Evolutionary conservation across 2,113 vertebrate species (phyloP), one percentile per base, ranked within the genome.

Genomic region (Hypocryptadius cinnamomeus): DNA sequence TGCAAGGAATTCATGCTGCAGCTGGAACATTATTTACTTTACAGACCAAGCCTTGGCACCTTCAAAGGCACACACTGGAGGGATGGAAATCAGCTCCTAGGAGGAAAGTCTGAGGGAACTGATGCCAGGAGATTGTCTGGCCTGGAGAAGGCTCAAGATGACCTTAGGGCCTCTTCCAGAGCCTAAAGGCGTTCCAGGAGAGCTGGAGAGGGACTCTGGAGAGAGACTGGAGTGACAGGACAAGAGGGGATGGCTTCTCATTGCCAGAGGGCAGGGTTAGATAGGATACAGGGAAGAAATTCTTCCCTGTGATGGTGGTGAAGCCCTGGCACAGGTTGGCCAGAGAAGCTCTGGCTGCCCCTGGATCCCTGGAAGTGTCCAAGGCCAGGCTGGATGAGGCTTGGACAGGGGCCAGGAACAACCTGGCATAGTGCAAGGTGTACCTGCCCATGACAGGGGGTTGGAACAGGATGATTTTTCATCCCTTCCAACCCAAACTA

Each of bases 321-420:
- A 76, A 12, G 20, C 31, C 14, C 14, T 54, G 70, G 70, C 47
- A 54, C 54, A 54, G 21, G 11, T 0, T 61, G n/a, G 21, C 40
- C 54, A 48, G 40, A 63, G 63, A 16, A 76, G 54, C 70, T 60
- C 45, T 39, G 78, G 24, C 39, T 60, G 16, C 4, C 19, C 20
- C n/a, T 48, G 51, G 35, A n/a, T 45, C n/a, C 28, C 13, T 47
- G n/a, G 11, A 13, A 54, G 40, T 61, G 35, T 5, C 21, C 40
- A 61, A 25, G 25, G 17, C 30, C n/a, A 61, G 54, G 15, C 0
- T 61, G 54, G 10, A 63, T 0, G 1, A 31, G 31, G 40, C 18
- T 56, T 61, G 40, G 31, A n/a, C n/a, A n/a, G n/a, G n/a, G n/a
- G n/a, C n/a, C n/a, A n/a, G n/a, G n/a, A 82, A 12, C 17, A 54